A percentile compares a stretch with the other conserved stretches of the same genome.
These are phyloP conservation scores for Tillus elongatus DNA, from an alignment of 2,888 invertebrate species.

Conservation along the genomic window DNA sequence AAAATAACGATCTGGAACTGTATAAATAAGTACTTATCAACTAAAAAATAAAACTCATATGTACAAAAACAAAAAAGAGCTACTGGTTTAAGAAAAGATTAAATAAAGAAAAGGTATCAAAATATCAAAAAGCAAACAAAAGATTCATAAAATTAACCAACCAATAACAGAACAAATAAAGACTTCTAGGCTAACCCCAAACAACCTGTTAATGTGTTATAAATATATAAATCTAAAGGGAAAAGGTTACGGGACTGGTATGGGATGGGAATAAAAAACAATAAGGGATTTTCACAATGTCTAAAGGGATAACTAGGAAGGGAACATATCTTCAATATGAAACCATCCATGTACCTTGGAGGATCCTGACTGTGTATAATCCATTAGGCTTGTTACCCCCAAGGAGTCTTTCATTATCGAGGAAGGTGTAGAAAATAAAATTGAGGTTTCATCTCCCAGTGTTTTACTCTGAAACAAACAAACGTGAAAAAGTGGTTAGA, in stretches of 20 bases:
- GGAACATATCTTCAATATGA: constrained; percentile 35
- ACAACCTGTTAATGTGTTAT: neutral
- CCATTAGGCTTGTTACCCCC: constrained; percentile 55
- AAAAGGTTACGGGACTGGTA: neutral
- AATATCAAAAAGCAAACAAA: neutral
- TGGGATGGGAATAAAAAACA: neutral
- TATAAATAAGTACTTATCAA: no score
- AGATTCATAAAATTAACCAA: constrained; percentile 7
- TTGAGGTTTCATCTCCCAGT: constrained; percentile 65
- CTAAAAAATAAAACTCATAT: no score
- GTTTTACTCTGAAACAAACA: constrained; percentile 71
- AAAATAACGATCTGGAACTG: no score
- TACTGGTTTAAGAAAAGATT: no score
- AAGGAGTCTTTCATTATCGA: constrained; percentile 78
- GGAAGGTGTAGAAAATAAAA: constrained; percentile 80
- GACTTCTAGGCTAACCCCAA: neutral
- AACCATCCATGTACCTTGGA: constrained; percentile 42
- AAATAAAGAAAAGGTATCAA: no score
- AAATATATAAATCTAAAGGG: neutral
- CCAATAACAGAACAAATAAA: constrained; percentile 8
- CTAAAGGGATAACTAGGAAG: constrained; percentile 19
- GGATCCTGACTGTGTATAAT: constrained; percentile 42
- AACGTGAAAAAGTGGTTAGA: no score
- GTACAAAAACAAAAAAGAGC: no score
- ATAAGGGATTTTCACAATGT: neutral